Conservation (phyloP, 2,888 invertebrate genomes). For the Tenthredo notha region DNA sequence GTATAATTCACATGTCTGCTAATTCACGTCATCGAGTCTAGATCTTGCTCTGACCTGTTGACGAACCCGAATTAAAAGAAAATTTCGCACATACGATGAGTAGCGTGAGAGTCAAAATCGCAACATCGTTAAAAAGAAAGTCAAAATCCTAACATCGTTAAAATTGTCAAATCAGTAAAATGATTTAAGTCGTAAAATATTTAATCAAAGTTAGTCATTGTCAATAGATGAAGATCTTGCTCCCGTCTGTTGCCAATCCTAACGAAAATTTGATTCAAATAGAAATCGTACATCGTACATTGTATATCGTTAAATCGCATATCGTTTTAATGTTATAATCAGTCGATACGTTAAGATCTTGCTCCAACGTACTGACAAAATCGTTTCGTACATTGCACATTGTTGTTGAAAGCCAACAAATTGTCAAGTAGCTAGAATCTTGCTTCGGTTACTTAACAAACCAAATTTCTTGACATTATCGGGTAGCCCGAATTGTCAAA, state of each 20-base stretch:
- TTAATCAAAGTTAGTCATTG: not conserved
- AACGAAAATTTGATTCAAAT: not conserved
- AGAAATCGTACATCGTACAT: not conserved
- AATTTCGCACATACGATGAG: too few species aligned
- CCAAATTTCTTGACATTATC: not conserved
- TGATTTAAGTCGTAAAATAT: not conserved
- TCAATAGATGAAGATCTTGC: slow-evolving; percentile 44
- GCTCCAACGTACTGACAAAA: not conserved
- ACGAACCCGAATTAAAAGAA: too few species aligned
- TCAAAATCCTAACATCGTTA: not conserved
- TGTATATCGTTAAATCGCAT: not conserved
- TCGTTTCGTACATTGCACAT: not conserved
- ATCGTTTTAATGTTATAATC: too few species aligned
- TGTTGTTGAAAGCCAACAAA: not conserved
- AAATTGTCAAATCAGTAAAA: not conserved
- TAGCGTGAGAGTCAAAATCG: too few species aligned
- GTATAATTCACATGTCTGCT: too few species aligned
- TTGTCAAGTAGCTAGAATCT: not conserved
- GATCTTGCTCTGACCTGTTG: too few species aligned
- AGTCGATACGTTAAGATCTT: slow-evolving; percentile 8
- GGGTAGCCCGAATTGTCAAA: not conserved
- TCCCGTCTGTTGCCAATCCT: not conserved
- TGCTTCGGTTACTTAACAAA: not conserved
- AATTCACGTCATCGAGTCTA: too few species aligned
- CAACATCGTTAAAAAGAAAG: too few species aligned